Conservation (phyloP, 2,888 invertebrate species). For the Yponomeuta cagnagella region DNA sequence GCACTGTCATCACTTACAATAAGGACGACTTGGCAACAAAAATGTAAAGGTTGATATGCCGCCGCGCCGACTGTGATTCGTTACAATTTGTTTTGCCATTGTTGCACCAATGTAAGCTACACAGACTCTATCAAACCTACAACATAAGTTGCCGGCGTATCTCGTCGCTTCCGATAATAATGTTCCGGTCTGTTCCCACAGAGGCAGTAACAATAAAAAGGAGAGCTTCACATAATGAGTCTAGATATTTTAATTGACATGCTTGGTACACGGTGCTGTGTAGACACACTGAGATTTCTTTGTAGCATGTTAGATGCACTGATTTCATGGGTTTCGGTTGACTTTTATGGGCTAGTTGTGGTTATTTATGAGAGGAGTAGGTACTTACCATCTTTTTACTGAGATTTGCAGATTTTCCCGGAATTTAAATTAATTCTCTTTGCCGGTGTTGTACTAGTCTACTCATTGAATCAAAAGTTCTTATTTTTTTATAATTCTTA, state of each 20-base stretch:
- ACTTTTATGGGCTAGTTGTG: not conserved
- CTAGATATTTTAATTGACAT: constrained; percentile 32
- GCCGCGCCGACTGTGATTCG: no score
- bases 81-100: no score
- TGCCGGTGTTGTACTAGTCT: no score
- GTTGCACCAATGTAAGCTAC: not conserved
- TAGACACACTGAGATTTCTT: not conserved
- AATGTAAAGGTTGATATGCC: no score
- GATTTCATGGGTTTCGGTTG: not conserved
- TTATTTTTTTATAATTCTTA: no score
- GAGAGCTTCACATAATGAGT: constrained; percentile 55
- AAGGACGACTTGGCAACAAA: no score
- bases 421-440: no score
- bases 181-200: constrained; percentile 45
- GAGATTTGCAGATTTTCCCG: no score
- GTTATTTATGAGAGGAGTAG: no score
- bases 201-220: constrained; percentile 40
- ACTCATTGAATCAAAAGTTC: no score
- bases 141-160: not conserved
- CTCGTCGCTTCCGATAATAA: not conserved
- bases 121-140: not conserved
- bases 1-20: no score
- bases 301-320: not conserved
- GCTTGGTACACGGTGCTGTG: constrained; percentile 1
- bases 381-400: no score